A percentile compares a stretch with the other conserved stretches of the same genome.
Conservation (phyloP, 2,888 invertebrate genomes). For the Platycnemis pennipes region DNA sequence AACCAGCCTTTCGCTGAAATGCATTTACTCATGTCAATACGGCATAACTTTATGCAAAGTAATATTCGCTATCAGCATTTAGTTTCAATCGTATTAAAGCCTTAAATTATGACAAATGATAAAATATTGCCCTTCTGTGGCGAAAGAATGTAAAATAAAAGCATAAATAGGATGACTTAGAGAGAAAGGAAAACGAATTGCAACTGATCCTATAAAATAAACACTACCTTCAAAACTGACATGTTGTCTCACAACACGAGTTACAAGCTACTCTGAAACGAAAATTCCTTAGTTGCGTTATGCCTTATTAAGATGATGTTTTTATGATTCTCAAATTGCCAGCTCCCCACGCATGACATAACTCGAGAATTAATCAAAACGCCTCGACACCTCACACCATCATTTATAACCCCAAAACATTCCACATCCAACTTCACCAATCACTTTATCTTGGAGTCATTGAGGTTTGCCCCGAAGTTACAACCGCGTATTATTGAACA, state of each 20-base stretch:
- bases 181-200: too few species aligned
- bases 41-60: too few species aligned
- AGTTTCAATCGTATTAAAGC: too few species aligned
- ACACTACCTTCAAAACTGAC: neutral
- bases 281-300: neutral
- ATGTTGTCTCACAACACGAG: neutral
- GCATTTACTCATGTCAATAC: too few species aligned
- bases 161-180: too few species aligned
- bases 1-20: too few species aligned
- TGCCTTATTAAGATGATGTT: neutral
- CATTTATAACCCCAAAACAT: neutral
- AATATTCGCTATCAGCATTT: too few species aligned
- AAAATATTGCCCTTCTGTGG: too few species aligned
- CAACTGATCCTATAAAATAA: too few species aligned
- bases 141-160: too few species aligned
- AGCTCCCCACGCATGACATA: neutral
- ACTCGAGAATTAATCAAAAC: neutral
- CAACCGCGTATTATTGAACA: conserved; percentile 1
- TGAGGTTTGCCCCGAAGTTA: conserved; percentile 25
- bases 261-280: neutral
- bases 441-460: neutral
- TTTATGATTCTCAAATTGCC: neutral
- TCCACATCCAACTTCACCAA: conserved; percentile 27
- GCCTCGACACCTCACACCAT: neutral
- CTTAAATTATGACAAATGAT: too few species aligned